Percentiles rank a stretch among this genome's conserved stretches.
These are phyloP conservation scores for Procambarus virginalis DNA, from an alignment of 1,140 invertebrate genomes.

Conservation along the genomic window DNA sequence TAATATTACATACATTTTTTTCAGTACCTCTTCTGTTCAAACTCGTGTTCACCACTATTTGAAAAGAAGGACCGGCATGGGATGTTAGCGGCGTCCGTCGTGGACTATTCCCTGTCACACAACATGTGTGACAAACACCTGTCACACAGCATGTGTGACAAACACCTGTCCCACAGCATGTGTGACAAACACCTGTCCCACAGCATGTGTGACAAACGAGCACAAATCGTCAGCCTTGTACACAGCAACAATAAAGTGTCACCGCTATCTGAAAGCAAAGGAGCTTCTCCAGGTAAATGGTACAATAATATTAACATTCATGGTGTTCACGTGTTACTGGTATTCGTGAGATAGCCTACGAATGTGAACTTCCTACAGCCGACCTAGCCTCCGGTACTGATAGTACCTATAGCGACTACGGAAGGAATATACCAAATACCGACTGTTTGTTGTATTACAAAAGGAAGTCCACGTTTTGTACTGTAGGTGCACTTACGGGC, in stretches of 20 bases:
- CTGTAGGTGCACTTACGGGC: no score
- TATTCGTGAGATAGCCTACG: no score
- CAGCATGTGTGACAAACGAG: background rate
- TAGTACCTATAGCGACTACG: no score
- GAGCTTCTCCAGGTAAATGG: background rate
- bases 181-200: background rate
- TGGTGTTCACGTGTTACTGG: no score
- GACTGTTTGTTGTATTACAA: no score
- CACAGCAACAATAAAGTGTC: background rate
- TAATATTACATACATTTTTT: background rate
- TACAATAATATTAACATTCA: no score
- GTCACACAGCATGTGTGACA: background rate
- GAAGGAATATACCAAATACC: no score
- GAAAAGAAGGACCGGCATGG: background rate
- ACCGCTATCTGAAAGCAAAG: background rate
- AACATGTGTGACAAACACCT: background rate
- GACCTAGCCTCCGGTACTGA: no score
- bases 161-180: background rate
- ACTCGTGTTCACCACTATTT: background rate
- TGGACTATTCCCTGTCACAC: background rate
- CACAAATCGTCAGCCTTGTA: background rate
- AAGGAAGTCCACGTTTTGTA: no score
- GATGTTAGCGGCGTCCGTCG: background rate
- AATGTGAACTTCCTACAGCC: no score
- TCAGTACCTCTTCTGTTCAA: background rate